Evolutionary conservation across 2,797 vertebrate genomes (phyloP), one percentile per base, ranked within the genome.

Genomic region (Karalla daura): DNA sequence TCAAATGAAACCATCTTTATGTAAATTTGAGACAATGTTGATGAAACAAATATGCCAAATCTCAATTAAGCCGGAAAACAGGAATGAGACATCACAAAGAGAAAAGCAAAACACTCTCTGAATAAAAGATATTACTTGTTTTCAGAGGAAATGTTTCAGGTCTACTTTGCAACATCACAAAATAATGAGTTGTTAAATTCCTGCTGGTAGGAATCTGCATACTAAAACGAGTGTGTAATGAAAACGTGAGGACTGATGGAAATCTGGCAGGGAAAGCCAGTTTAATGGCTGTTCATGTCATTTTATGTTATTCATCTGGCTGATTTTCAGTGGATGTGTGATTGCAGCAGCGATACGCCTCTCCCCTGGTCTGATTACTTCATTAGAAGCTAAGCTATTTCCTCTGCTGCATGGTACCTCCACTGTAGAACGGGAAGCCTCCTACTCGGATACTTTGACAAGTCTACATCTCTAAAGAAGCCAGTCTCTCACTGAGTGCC

Each of bases 331-430:
- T 61, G 63, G 18, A 56, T 68, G 33, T 68, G 59, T 76, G 77
- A 86, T 86, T 69, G 72, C 71, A 25, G 58, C 21, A 27, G 51
- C 66, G 70, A 83, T 80, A 78, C 81, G 74, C 73, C 79, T 78
- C 66, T 27, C 63, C 20, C 56, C 75, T 35, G 55, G 63, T 77
- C 69, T 89, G 83, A 84, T 86, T 78, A 76, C 75, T 82, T 86
- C 70, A 80, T 83, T 83, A 86, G 49, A 67, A 51, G 54, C 53
- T 17, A 4, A 60, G 51, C 49, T 23, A 58, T 77, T 70, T 74
- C 61, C 43, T 54, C 52, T 63, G 47, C 33, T 46, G 55, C 40
- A 30, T 41, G 58, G 45, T 46, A 50, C 59, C 68, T 79, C 61
- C 24, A 30, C 58, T 23, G 62, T 49, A 44, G 60, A 14, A 68